Evolutionary conservation across 2,888 invertebrate genomes (phyloP), one percentile per base, ranked within the genome.

Genomic region (Chrysotoxum bicinctum): DNA sequence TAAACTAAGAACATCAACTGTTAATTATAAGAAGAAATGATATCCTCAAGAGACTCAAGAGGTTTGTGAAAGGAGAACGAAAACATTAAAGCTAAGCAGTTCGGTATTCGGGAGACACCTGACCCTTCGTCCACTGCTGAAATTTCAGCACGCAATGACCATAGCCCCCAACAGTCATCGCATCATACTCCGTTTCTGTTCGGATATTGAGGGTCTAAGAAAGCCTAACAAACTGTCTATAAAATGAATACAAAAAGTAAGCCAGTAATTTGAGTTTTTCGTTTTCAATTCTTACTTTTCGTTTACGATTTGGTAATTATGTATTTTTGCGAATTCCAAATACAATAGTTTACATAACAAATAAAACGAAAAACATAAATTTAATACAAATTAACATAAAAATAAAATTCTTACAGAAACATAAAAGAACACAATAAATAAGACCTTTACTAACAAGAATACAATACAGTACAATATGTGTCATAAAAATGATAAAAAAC

Each of bases 371-470:
- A 40, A 66, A 64, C 37, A 12, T 5, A 66, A 16, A 50, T 19
- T 2, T 50, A 45, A 54, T 40, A 40, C 7, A n/a, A 52, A 35
- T 14, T 50, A 32, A 60, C 21, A n/a, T 9, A 58, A 73, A 64
- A 50, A 73, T 58, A 40, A 26, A 73, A 79, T 79, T 50, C 40
- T 73, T 50, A 50, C 23, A 56, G 5, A 72, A 72, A 26, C 72
- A 45, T n/a, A 14, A 70, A 19, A n/a, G 73, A 32, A 37, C 16
- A 79, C 66, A 68, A 58, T 16, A 66, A 66, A 79, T 52, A 50
- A 37, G 23, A 68, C 48, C 52, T 40, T 64, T 26, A 26, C 30
- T n/a, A 16, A 66, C 21, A 68, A 45, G 35, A 16, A 26, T 12
- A 32, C 37, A 68, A 56, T 14, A 45, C 16, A 45, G 40, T 50